Evolutionary conservation across 2,113 vertebrate genomes (phyloP).

Genomic region (Pseudois nayaur): DNA sequence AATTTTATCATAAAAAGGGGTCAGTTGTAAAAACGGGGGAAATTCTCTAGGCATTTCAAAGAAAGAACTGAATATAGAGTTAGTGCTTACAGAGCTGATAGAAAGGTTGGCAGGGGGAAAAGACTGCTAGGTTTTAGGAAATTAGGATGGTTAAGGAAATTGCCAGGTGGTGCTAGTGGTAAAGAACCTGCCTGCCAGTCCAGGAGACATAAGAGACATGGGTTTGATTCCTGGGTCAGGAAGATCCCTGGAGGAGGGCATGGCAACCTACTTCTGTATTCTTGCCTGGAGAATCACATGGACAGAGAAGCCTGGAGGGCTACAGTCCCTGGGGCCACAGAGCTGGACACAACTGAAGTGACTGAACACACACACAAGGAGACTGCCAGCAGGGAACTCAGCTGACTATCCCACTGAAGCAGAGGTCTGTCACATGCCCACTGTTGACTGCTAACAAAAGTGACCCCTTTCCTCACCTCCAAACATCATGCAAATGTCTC

Average conservation of each 20-base stretch:
- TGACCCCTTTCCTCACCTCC: neutral
- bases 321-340: neutral
- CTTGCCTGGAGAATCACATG: neutral
- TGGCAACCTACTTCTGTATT: neutral
- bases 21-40: neutral
- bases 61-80: neutral
- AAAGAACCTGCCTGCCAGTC: neutral
- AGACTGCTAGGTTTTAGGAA: neutral
- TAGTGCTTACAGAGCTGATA: neutral
- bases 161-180: neutral
- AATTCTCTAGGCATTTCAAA: neutral
- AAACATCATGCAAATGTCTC: neutral
- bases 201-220: neutral
- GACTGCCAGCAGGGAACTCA: neutral
- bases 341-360: neutral
- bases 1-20: neutral
- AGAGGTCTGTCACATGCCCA: neutral
- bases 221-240: neutral
- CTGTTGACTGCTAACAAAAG: neutral
- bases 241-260: neutral
- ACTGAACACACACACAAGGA: neutral
- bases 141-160: neutral
- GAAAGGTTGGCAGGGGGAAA: neutral
- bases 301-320: neutral
- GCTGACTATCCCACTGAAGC: neutral